A percentile compares a stretch with the other conserved stretches of the same genome.
Evolutionary conservation across 2,888 invertebrate genomes (phyloP).

Genomic region (Euspilapteryx auroguttella): DNA sequence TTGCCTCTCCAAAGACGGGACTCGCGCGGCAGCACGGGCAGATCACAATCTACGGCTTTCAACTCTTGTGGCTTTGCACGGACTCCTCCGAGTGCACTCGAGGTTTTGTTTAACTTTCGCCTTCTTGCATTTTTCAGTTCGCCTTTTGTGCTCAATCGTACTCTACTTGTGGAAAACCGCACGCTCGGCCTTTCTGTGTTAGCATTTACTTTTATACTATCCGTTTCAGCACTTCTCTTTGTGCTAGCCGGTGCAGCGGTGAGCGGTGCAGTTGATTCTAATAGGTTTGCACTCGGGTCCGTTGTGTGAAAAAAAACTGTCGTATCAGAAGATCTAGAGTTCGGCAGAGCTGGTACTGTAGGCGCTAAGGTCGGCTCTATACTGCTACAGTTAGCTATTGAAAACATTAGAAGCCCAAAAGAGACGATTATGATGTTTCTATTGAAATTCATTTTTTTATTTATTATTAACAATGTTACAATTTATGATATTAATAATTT

Average conservation of each 20-base stretch:
- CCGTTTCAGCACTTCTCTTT: slow-evolving; percentile 36
- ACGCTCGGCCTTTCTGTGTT: slow-evolving; percentile 27
- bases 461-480: too few species aligned
- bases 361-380: slow-evolving; percentile 19
- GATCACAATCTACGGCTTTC: slow-evolving; percentile 66
- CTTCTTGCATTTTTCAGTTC: background rate
- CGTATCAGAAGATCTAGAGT: slow-evolving; percentile 18
- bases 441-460: slow-evolving; percentile 5
- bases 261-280: slow-evolving; percentile 24
- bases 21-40: slow-evolving; percentile 65
- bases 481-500: too few species aligned
- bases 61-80: slow-evolving; percentile 63
- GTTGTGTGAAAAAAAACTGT: slow-evolving; percentile 19
- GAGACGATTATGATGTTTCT: background rate
- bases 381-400: too few species aligned
- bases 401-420: slow-evolving; percentile 24
- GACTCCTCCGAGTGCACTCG: slow-evolving; percentile 24
- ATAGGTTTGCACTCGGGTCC: slow-evolving; percentile 21
- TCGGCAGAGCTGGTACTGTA: slow-evolving; percentile 22
- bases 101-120: slow-evolving; percentile 42
- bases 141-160: slow-evolving; percentile 23
- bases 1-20: slow-evolving; percentile 72
- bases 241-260: slow-evolving; percentile 29
- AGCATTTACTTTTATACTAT: slow-evolving; percentile 26
- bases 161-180: slow-evolving; percentile 32